Evolutionary conservation across 1,140 invertebrate species (phyloP).

Genomic region (Pectinophora gossypiella): DNA sequence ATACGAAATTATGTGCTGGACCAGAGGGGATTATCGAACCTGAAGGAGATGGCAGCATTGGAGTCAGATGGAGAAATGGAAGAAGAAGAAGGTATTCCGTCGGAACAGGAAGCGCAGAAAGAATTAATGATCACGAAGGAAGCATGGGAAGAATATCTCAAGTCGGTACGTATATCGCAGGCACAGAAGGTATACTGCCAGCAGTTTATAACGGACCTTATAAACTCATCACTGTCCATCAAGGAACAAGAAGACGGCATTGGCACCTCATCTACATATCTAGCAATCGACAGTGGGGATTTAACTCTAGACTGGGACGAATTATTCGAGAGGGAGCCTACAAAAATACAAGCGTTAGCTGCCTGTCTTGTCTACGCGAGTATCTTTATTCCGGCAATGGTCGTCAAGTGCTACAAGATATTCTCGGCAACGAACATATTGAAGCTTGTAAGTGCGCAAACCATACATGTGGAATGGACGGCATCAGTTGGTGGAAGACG

Average conservation of each 20-base stretch:
- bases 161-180: background rate
- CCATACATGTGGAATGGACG: background rate
- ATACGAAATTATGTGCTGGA: background rate
- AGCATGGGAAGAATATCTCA: background rate
- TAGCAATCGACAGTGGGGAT: conserved; percentile 11
- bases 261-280: background rate
- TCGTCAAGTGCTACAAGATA: background rate
- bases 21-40: too few relatives aligned
- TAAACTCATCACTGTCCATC: background rate
- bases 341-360: conserved; percentile 10
- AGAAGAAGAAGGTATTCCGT: background rate
- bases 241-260: background rate
- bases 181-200: background rate
- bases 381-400: conserved; percentile 2
- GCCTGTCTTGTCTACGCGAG: conserved; percentile 12
- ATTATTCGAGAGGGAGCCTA: conserved; percentile 13
- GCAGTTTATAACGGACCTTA: background rate
- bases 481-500: background rate
- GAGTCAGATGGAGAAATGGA: background rate
- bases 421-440: background rate
- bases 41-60: background rate
- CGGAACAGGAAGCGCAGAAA: background rate
- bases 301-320: conserved; percentile 14
- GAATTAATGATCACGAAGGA: background rate
- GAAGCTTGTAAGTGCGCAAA: background rate